phyloP scores from a whole-genome alignment of 2,797 vertebrate genomes.

The Chrosomus eos region DNA sequence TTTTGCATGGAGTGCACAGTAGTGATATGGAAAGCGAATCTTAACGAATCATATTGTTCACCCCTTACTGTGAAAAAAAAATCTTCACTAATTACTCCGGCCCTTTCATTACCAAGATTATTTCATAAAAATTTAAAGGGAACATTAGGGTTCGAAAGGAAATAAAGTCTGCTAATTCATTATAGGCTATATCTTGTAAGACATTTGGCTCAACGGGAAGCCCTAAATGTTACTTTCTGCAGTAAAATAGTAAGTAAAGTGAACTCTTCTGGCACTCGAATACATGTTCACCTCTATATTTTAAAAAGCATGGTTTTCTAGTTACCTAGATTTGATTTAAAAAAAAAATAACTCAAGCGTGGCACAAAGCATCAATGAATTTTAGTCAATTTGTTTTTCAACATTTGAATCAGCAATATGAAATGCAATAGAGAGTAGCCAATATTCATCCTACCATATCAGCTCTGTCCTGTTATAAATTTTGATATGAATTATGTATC shows the following conservation, averaged over 20 bases:
- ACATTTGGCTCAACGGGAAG: not conserved
- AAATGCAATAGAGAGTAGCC: not conserved
- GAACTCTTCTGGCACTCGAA: not conserved
- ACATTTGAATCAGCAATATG: slow-evolving; percentile 7
- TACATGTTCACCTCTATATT: not conserved
- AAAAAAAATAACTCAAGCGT: not conserved
- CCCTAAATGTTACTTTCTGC: slow-evolving; percentile 21
- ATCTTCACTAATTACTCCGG: slow-evolving; percentile 21
- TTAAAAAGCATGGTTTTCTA: not conserved
- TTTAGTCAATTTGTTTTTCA: not conserved
- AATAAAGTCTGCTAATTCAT: slow-evolving; percentile 37
- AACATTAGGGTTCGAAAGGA: slow-evolving; percentile 40
- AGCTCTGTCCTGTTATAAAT: not conserved
- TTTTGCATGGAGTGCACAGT: slow-evolving; percentile 2
- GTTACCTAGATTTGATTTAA: not conserved
- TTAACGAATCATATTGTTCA: not conserved
- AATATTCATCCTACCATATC: not conserved
- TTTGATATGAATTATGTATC: slow-evolving; percentile 14
- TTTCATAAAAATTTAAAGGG: slow-evolving; percentile 36
- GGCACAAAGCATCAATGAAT: not conserved
- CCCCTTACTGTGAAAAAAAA: slow-evolving; percentile 9
- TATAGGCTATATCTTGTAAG: slow-evolving; percentile 3
- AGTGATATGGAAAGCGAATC: not conserved
- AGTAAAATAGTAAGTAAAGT: slow-evolving; percentile 11
- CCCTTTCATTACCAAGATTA: slow-evolving; percentile 30